Percentiles rank a stretch among this genome's conserved stretches.
These are phyloP conservation scores for Trigoniulus corallinus DNA, from an alignment of 1,140 invertebrate genomes.

Conservation along the genomic window DNA sequence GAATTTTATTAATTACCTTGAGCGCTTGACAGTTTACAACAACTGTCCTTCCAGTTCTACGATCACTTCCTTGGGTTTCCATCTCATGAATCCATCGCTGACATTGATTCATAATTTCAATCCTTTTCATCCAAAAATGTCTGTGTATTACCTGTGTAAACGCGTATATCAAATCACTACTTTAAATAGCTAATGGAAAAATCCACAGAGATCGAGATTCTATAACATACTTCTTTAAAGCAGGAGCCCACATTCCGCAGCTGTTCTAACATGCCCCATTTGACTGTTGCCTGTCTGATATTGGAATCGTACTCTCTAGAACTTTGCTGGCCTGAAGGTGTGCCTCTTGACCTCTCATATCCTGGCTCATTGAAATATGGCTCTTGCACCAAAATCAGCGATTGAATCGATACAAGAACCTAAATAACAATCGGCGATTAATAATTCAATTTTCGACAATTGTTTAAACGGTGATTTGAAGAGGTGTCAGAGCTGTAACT, in stretches of 20 bases:
- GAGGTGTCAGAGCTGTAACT: too few relatives aligned
- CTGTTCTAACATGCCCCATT: constrained; percentile 93
- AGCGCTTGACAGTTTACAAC: constrained; percentile 55
- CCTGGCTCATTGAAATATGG: constrained; percentile 98
- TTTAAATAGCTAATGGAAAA: not conserved
- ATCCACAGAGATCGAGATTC: not conserved
- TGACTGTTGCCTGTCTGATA: constrained; percentile 83
- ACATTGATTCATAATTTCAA: constrained; percentile 75
- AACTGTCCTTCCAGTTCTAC: constrained; percentile 51
- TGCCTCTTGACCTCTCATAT: constrained; percentile 80
- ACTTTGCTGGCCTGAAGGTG: constrained; percentile 67
- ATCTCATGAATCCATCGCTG: constrained; percentile 79
- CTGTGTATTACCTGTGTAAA: constrained; percentile 60
- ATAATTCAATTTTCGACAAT: not conserved
- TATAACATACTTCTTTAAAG: constrained; percentile 59
- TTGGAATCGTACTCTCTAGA: constrained; percentile 89
- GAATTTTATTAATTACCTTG: constrained; percentile 34
- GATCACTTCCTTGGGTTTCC: constrained; percentile 51
- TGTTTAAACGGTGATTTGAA: not conserved
- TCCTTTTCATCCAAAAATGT: constrained; percentile 87
- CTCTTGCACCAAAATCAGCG: constrained; percentile 83
- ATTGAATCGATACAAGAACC: constrained; percentile 92
- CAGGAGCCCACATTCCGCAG: constrained; percentile 77
- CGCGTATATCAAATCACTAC: not conserved
- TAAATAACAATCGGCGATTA: constrained; percentile 19